These are phyloP conservation scores for Morpho achilles DNA, from an alignment of 2,888 invertebrate species.

Conservation along the genomic window DNA sequence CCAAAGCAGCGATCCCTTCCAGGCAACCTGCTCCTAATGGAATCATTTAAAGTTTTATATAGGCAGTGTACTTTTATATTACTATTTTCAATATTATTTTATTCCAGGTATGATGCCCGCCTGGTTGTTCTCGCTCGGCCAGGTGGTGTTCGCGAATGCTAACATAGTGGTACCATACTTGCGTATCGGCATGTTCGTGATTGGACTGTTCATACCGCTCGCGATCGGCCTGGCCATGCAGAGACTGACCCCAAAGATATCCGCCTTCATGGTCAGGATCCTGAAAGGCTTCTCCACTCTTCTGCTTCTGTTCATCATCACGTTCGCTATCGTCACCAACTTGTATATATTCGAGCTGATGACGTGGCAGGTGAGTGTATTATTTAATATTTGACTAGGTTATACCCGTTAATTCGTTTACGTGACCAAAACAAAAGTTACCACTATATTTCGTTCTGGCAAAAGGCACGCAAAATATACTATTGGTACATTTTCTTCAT, in stretches of 20 bases:
- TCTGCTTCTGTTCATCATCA: slow-evolving; percentile 89
- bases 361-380: slow-evolving; percentile 86
- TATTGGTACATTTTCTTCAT: too few relatives aligned
- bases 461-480: too few relatives aligned
- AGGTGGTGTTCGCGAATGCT: slow-evolving; percentile 84
- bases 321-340: slow-evolving; percentile 94
- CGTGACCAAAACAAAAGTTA: too few relatives aligned
- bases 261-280: slow-evolving; percentile 85
- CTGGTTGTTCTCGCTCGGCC: slow-evolving; percentile 94
- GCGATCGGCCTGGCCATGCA: slow-evolving; percentile 80
- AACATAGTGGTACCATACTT: slow-evolving; percentile 87
- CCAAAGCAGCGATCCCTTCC: too few relatives aligned
- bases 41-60: too few relatives aligned
- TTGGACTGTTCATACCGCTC: slow-evolving; percentile 88
- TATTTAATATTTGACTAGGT: background rate
- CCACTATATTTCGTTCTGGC: too few relatives aligned
- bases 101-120: slow-evolving; percentile 89
- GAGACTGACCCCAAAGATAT: slow-evolving; percentile 82
- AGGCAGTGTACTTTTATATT: too few relatives aligned
- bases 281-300: slow-evolving; percentile 91
- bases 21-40: too few relatives aligned
- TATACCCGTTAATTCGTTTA: too few relatives aligned
- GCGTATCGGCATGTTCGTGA: slow-evolving; percentile 86
- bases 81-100: background rate
- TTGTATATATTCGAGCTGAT: slow-evolving; percentile 93